Conservation (phyloP, 2,797 vertebrate genomes). For the Pseudocheirus occidentalis region DNA sequence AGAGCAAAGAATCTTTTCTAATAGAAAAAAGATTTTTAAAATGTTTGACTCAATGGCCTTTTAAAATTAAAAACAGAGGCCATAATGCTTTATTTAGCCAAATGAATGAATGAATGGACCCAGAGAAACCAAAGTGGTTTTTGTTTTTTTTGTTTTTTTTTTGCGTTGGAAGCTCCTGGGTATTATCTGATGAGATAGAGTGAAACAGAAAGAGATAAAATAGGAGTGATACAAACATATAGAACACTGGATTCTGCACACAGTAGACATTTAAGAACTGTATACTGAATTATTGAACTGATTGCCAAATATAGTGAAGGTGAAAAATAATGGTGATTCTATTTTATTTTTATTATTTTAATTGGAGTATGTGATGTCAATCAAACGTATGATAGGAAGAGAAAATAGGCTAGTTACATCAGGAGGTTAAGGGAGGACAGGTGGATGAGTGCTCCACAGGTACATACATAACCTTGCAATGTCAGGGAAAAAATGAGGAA, state of each 20-base stretch:
- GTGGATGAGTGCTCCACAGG: neutral
- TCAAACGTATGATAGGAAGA: neutral
- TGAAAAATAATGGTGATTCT: neutral
- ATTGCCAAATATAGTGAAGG: neutral
- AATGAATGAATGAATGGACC: neutral
- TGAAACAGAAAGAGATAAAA: neutral
- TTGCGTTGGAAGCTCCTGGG: neutral
- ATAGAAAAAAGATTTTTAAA: neutral
- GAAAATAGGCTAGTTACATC: neutral
- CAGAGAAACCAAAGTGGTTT: neutral
- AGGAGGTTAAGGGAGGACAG: neutral
- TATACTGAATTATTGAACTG: neutral
- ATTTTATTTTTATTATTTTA: neutral
- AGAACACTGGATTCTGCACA: neutral
- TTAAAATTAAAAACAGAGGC: conserved; percentile 2
- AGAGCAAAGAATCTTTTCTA: neutral
- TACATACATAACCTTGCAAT: neutral
- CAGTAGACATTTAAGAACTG: neutral
- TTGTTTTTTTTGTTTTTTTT: neutral
- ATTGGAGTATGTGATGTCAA: neutral
- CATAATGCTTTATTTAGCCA: neutral
- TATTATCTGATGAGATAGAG: neutral
- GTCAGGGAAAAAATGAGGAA: neutral
- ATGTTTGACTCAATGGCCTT: conserved; percentile 2
- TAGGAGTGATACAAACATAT: neutral